phyloP scores from a whole-genome alignment of 2,113 vertebrate species.

The Clarias batrachus region DNA sequence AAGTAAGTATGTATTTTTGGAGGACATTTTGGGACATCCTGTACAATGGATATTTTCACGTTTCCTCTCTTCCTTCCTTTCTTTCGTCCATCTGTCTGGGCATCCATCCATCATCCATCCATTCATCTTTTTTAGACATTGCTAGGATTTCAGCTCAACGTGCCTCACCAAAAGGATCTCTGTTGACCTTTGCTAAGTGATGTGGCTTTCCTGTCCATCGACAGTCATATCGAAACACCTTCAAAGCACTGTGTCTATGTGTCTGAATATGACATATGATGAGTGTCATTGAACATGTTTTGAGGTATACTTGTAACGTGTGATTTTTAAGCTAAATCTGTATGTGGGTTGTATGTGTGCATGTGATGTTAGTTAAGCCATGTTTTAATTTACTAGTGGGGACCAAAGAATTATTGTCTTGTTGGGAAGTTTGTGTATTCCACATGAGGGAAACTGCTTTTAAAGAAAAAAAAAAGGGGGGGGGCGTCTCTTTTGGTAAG shows the following conservation, averaged over 20 bases:
- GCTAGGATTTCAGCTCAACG: background rate
- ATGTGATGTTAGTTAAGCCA: background rate
- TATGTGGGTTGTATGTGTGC: background rate
- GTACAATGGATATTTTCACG: background rate
- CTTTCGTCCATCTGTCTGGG: too few species aligned
- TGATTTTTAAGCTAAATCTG: background rate
- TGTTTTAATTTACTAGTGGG: background rate
- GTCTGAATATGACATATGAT: background rate
- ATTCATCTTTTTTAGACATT: background rate
- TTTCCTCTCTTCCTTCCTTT: too few species aligned
- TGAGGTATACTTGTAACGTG: background rate
- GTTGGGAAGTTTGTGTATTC: too few species aligned
- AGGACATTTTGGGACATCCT: background rate
- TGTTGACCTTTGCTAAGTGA: background rate
- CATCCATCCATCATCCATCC: too few species aligned
- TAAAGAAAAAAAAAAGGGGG: too few species aligned
- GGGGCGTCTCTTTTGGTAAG: too few species aligned
- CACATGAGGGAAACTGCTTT: too few species aligned
- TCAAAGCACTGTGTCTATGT: background rate
- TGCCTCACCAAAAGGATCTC: background rate
- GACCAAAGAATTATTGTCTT: too few species aligned
- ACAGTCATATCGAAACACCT: background rate
- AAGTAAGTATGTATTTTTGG: too few species aligned
- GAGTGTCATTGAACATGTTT: background rate
- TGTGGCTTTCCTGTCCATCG: background rate